Conservation (phyloP, 2,888 invertebrate species). For the Rapana venosa region DNA sequence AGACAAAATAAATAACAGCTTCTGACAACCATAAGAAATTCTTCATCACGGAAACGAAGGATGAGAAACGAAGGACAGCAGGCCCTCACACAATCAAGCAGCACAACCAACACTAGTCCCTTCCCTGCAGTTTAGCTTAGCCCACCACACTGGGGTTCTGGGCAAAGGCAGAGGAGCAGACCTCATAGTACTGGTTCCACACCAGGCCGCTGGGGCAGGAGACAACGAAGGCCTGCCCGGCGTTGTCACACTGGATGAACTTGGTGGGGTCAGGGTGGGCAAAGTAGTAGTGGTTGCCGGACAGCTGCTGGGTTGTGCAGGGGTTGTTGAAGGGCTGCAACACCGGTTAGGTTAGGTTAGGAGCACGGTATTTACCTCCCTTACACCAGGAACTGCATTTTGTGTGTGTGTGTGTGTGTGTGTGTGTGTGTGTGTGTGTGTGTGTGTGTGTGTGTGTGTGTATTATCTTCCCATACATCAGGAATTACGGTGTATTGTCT, state of each 20-base stretch:
- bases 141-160: not conserved
- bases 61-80: not conserved
- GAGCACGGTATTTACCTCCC: too few species aligned
- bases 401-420: conserved; percentile 2
- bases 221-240: conserved; percentile 57
- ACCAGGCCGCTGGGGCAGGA: conserved; percentile 59
- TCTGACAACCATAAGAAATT: not conserved
- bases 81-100: not conserved
- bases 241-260: conserved; percentile 62
- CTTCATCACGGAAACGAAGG: not conserved
- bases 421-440: conserved; percentile 20
- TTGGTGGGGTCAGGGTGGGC: conserved; percentile 63
- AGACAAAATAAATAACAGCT: too few species aligned
- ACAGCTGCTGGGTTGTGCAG: conserved; percentile 44
- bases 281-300: conserved; percentile 54
- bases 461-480: too few species aligned
- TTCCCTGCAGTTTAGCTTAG: not conserved
- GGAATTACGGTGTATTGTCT: too few species aligned
- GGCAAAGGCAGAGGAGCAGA: conserved; percentile 52
- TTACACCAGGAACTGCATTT: not conserved
- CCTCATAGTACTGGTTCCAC: conserved; percentile 60
- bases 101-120: not conserved
- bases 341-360: too few species aligned
- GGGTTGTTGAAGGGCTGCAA: conserved; percentile 39
- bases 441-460: conserved; percentile 2